A percentile compares a stretch with the other conserved stretches of the same genome.
Evolutionary conservation across 2,888 invertebrate species (phyloP).

Genomic region (Amphimallon solstitiale): DNA sequence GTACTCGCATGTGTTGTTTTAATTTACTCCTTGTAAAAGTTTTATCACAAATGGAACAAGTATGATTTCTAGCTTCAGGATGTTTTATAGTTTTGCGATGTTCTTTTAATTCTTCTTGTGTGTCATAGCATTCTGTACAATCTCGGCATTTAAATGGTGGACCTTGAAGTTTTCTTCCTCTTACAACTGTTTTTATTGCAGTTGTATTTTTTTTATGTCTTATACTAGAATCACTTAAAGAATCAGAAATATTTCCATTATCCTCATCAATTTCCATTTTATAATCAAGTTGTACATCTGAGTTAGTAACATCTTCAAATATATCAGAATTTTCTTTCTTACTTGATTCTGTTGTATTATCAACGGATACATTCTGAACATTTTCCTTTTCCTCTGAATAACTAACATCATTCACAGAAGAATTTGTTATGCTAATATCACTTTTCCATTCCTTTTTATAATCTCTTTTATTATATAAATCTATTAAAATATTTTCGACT

Average conservation of each 20-base stretch:
- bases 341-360: neutral
- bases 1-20: slow-evolving; percentile 40
- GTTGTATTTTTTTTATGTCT: slow-evolving; percentile 7
- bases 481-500: slow-evolving; percentile 6
- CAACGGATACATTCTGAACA: neutral
- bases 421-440: neutral
- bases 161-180: neutral
- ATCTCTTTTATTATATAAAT: slow-evolving; percentile 1
- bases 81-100: slow-evolving; percentile 27
- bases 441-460: neutral
- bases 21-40: slow-evolving; percentile 42
- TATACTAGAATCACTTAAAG: neutral
- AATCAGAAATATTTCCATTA: slow-evolving; percentile 11
- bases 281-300: neutral
- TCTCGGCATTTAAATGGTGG: slow-evolving; percentile 22
- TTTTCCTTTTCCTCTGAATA: neutral
- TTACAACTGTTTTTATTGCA: neutral
- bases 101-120: slow-evolving; percentile 4
- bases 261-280: neutral
- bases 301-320: neutral
- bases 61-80: slow-evolving; percentile 25
- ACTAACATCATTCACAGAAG: neutral
- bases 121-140: slow-evolving; percentile 6
- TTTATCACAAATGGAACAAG: slow-evolving; percentile 40
- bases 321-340: neutral